phyloP scores from a whole-genome alignment of 2,888 invertebrate genomes.

The Cloeon dipterum region DNA sequence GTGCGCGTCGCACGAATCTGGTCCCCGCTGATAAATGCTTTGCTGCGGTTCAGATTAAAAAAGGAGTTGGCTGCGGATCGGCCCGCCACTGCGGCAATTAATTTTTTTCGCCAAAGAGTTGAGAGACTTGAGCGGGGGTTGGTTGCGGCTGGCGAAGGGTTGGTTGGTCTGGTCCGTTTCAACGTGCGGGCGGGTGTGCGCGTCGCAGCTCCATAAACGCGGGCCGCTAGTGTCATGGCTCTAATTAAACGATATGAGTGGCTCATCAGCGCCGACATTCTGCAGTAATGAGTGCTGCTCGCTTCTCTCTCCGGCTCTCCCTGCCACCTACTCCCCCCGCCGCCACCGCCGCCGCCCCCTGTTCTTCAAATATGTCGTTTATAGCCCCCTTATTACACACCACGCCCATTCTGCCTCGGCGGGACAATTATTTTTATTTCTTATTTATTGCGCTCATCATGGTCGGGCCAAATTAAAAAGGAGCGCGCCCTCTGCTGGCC shows the following conservation, averaged over 20 bases:
- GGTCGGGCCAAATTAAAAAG: neutral
- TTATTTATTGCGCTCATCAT: neutral
- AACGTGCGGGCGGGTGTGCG: neutral
- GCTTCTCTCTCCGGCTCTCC: neutral
- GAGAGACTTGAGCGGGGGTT: too few relatives aligned
- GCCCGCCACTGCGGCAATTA: too few relatives aligned
- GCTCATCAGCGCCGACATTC: constrained; percentile 1
- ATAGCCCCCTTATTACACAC: neutral
- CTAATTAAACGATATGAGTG: constrained; percentile 2
- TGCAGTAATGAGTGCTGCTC: neutral
- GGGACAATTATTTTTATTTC: neutral
- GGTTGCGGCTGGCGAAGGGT: too few relatives aligned
- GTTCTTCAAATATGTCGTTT: neutral
- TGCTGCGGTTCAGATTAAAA: too few relatives aligned
- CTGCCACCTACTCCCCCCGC: neutral
- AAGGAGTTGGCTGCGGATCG: too few relatives aligned
- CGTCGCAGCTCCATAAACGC: neutral
- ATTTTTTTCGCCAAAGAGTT: too few relatives aligned
- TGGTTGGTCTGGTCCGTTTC: too few relatives aligned
- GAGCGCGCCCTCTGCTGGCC: neutral
- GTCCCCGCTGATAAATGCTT: too few relatives aligned
- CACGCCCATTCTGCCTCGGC: neutral
- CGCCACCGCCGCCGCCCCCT: neutral
- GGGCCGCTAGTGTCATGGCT: constrained; percentile 1
- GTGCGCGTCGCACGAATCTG: too few relatives aligned